A percentile compares a stretch with the other conserved stretches of the same genome.
phyloP scores from a whole-genome alignment of 2,888 invertebrate genomes.

The Nephrotoma appendiculata region DNA sequence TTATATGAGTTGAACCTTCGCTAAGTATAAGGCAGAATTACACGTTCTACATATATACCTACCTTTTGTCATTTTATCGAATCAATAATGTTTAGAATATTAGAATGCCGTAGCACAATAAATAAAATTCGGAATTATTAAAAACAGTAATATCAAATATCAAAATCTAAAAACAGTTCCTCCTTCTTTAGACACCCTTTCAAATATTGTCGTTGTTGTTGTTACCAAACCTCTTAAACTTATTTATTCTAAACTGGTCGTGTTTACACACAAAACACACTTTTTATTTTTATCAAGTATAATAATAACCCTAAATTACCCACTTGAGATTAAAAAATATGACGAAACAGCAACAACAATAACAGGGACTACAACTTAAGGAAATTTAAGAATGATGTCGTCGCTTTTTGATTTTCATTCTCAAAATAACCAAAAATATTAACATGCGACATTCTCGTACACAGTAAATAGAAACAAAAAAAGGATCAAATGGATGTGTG shows the following conservation, averaged over 20 bases:
- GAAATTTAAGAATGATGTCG: background rate
- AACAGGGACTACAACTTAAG: background rate
- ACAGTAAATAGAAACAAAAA: background rate
- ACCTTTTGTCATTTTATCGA: background rate
- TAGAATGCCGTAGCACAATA: background rate
- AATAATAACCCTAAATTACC: background rate
- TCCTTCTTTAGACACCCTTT: background rate
- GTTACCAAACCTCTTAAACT: background rate
- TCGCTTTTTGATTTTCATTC: background rate
- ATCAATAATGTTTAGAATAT: background rate
- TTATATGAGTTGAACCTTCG: background rate
- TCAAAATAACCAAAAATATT: background rate
- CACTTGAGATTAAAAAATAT: background rate
- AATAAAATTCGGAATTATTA: background rate
- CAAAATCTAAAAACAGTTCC: background rate
- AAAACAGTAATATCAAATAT: background rate
- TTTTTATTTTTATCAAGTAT: background rate
- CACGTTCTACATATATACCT: background rate
- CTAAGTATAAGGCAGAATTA: background rate
- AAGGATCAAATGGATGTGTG: background rate
- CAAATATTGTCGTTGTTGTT: background rate
- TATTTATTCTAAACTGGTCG: background rate
- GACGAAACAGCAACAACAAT: background rate
- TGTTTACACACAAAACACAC: background rate
- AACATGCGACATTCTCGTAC: background rate